phyloP scores from a whole-genome alignment of 2,797 vertebrate species.

The Oreonectes daqikongensis region DNA sequence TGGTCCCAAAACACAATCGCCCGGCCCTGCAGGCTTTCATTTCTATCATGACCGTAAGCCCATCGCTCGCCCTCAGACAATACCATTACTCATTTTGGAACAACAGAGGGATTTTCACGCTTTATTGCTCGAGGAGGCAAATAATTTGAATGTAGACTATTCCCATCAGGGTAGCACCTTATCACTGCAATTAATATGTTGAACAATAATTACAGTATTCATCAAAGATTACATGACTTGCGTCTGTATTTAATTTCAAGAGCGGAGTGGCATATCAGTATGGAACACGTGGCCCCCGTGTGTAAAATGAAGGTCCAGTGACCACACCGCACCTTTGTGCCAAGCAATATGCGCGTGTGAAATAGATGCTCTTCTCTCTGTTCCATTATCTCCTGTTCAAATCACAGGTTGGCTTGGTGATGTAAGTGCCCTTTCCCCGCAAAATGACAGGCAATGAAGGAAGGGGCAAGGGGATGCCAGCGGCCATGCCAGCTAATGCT shows the following conservation, averaged over 20 bases:
- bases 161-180: constrained; percentile 16
- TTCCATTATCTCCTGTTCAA: constrained; percentile 71
- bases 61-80: not conserved
- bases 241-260: constrained; percentile 8
- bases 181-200: constrained; percentile 25
- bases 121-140: constrained; percentile 18
- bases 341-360: constrained; percentile 52
- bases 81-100: not conserved
- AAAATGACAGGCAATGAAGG: constrained; percentile 66
- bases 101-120: not conserved
- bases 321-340: constrained; percentile 7
- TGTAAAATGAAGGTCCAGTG: constrained; percentile 3
- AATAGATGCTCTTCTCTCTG: constrained; percentile 49
- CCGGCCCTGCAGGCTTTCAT: not conserved
- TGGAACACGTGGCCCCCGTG: not conserved
- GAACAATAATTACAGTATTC: constrained; percentile 20
- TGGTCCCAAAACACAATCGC: not conserved
- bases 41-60: not conserved
- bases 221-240: constrained; percentile 7
- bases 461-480: constrained; percentile 44
- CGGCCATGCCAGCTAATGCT: constrained; percentile 64
- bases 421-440: constrained; percentile 38
- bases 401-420: constrained; percentile 65
- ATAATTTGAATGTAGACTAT: not conserved
- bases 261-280: constrained; percentile 1